Percentiles rank a stretch among this genome's conserved stretches.
These are phyloP conservation scores for Eristalis tenax DNA, from an alignment of 2,888 invertebrate genomes.

Conservation along the genomic window DNA sequence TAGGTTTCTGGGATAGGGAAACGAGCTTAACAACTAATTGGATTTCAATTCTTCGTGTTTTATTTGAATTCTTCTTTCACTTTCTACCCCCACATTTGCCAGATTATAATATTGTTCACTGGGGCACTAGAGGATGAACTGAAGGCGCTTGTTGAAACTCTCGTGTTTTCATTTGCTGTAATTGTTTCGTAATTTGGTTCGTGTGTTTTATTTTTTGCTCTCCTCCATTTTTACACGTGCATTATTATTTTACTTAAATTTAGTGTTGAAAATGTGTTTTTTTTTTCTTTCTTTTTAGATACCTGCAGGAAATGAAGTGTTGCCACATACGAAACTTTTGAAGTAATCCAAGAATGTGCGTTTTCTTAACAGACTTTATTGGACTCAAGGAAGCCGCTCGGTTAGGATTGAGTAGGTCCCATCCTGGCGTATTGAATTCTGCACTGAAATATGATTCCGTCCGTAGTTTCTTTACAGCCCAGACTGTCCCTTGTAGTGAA, in stretches of 20 bases:
- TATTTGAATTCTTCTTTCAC: constrained; percentile 58
- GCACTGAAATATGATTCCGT: too few species aligned
- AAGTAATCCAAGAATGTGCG: background rate
- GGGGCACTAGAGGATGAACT: constrained; percentile 62
- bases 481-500: too few species aligned
- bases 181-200: background rate
- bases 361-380: too few species aligned
- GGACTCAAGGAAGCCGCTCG: too few species aligned
- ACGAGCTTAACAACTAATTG: constrained; percentile 78
- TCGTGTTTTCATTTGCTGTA: constrained; percentile 72
- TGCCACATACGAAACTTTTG: constrained; percentile 3
- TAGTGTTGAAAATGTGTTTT: constrained; percentile 13
- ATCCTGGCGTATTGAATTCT: too few species aligned
- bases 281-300: constrained; percentile 4
- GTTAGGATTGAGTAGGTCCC: too few species aligned
- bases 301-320: constrained; percentile 41
- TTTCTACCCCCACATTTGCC: constrained; percentile 35
- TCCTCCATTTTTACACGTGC: constrained; percentile 40
- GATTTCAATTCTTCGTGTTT: constrained; percentile 74
- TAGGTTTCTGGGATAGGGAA: constrained; percentile 75
- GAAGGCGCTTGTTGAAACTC: constrained; percentile 41
- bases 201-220: constrained; percentile 1
- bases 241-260: constrained; percentile 57
- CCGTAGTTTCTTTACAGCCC: too few species aligned
- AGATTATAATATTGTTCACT: constrained; percentile 52